Conservation (phyloP, 2,888 invertebrate species). For the Aplocera efformata region DNA sequence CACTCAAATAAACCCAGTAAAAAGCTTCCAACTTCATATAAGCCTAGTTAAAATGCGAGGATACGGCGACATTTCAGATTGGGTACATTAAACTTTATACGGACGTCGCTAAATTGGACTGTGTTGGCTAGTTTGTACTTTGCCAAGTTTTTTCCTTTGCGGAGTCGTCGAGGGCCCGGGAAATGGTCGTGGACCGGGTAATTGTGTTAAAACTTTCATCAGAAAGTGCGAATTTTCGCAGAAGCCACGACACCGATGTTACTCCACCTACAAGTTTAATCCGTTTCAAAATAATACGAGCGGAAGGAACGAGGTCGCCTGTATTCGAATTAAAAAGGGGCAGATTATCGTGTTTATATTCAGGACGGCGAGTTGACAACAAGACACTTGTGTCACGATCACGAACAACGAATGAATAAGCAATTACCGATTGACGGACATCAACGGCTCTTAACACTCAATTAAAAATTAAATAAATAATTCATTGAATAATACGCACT, state of each 20-base stretch:
- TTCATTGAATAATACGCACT: slow-evolving; percentile 43
- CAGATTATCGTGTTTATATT: slow-evolving; percentile 29
- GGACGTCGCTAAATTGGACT: slow-evolving; percentile 73
- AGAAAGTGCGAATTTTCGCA: slow-evolving; percentile 73
- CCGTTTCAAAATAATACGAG: slow-evolving; percentile 58
- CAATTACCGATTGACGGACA: slow-evolving; percentile 41
- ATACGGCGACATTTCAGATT: slow-evolving; percentile 67
- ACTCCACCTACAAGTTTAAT: slow-evolving; percentile 66
- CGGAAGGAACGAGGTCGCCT: slow-evolving; percentile 37
- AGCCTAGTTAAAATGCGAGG: slow-evolving; percentile 62
- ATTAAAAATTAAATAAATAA: slow-evolving; percentile 60
- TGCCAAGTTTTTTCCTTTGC: slow-evolving; percentile 76
- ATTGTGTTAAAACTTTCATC: slow-evolving; percentile 79
- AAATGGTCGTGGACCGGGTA: slow-evolving; percentile 71
- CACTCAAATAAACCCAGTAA: slow-evolving; percentile 15
- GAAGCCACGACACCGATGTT: slow-evolving; percentile 55
- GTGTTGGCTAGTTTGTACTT: slow-evolving; percentile 76
- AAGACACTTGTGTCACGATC: slow-evolving; percentile 36
- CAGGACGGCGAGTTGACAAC: slow-evolving; percentile 26
- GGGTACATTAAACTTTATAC: slow-evolving; percentile 77
- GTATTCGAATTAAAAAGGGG: slow-evolving; percentile 31
- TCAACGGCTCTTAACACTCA: slow-evolving; percentile 45
- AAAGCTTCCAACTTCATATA: slow-evolving; percentile 28
- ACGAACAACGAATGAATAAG: slow-evolving; percentile 39
- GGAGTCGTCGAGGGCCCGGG: slow-evolving; percentile 58